Evolutionary conservation across 2,113 vertebrate species (phyloP).

Genomic region (Trochalopteron elliotii): DNA sequence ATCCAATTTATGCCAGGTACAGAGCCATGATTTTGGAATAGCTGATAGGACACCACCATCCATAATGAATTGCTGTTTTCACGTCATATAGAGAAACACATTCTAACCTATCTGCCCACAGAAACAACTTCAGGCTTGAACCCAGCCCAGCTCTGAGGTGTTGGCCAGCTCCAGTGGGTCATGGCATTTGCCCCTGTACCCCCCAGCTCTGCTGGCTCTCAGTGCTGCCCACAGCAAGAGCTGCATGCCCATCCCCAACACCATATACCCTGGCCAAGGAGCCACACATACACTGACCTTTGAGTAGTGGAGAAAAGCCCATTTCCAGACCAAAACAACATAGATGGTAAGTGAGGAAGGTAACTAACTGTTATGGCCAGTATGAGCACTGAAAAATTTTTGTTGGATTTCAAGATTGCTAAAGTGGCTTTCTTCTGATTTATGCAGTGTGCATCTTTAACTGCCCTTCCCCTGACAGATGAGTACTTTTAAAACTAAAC

Average conservation of each 20-base stretch:
- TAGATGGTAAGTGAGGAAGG: background rate
- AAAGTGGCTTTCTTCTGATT: background rate
- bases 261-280: background rate
- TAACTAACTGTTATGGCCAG: background rate
- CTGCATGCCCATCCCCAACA: background rate
- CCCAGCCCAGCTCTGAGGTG: accelerated
- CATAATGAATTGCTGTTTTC: background rate
- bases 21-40: background rate
- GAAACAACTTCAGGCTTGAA: accelerated
- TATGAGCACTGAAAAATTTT: background rate
- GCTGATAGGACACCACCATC: background rate
- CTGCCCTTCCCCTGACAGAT: constrained; percentile 5
- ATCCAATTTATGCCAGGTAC: background rate
- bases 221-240: background rate
- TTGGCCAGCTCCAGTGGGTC: background rate
- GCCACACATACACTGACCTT: background rate
- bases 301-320: background rate
- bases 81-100: background rate
- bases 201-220: background rate
- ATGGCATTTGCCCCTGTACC: accelerated
- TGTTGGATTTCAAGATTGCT: background rate
- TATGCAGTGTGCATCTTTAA: background rate
- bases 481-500: constrained; percentile 27
- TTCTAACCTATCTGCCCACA: background rate
- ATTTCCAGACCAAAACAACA: background rate